Base-by-base conservation (phyloP, 2,113 vertebrate species). In the Antechinus flavipes region DNA sequence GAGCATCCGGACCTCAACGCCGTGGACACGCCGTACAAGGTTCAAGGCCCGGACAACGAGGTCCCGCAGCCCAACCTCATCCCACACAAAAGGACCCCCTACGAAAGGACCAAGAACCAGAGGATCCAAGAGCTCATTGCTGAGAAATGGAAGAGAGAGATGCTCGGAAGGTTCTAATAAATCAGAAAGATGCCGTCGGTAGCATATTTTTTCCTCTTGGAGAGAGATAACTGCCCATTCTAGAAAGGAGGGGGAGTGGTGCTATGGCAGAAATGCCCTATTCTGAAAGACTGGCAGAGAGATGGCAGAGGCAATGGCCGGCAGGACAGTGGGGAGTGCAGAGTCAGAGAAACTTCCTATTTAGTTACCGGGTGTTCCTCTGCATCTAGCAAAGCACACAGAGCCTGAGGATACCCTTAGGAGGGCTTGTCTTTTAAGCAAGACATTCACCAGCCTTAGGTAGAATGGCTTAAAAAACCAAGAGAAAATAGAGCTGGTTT, bases 71-170 rank as follows among this genome's bases (percentile, higher is more conserved):
- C 99, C 98, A 99, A 99, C 98, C 97, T 99, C 97, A 99, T 99
- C 93, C 98, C 99, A 2, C 98, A 97, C 91, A 99, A 98, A 96
- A 99, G 98, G 0, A 98, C 99, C 95, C 99, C 98, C 10, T 98
- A 98, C 0, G 99, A 99, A 98, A 99, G 98, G 98, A 99, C 99
- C 92, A 99, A 98, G 98, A 99, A 99, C 98, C 99, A 99, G 97
- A 99, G 99, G 58, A 99, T 99, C 98, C 99, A 99, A 97, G 98
- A 99, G 98, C 99, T 99, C 97, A 99, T 99, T 9, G 99, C 99
- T 92, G 99, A 99, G 97, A 99, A 99, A 97, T 98, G 98, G 95
- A 99, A 98, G 96, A 98, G 24, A 98, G 98, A 99, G 99, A 98
- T 98, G 98, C 99, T 99, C 47, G 98, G 99, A 92, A 99, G 99